Base-by-base conservation (phyloP, 1,140 invertebrate species). In the Glossosoma conforme region DNA sequence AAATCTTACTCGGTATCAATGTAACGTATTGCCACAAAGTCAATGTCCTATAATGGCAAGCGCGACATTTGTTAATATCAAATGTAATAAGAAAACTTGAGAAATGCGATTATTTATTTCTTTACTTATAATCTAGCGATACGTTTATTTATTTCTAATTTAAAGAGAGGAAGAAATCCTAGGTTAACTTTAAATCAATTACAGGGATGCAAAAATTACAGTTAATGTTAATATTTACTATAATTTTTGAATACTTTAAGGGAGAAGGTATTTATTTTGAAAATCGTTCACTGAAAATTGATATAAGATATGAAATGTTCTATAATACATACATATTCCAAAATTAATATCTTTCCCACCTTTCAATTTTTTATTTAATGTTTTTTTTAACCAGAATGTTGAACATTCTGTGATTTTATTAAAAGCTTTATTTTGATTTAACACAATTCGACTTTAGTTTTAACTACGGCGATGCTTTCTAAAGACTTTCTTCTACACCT, bases 51-150 rank as follows among this genome's bases (percentile, higher is more conserved):
- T 11, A 21, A 28, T 50, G 44, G 56, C 56, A 58, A 58, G 56
- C 56, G 44, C 56, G 44, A 58, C 46, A 58, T 53, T 53, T 43
- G 32, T 58, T 43, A 33, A 58, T 49, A 53, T 50, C 37, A 28
- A 43, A 38, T 57, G 51, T 47, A 32, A 36, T 52, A 38, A 47
- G 35, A 44, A 44, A 13, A 33, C 41, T 44, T 52, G 46, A 49
- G 47, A 25, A 44, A 37, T 44, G 40, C 42, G 37, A 47, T 49
- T 24, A 48, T n/a, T n/a, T n/a, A n/a, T n/a, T n/a, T n/a, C n/a
- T n/a, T n/a, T n/a, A n/a, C n/a, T n/a, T 44, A 38, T 44, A 41
- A 37, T 21, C 48, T 48, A 49, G 41, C 36, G 43, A 50, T 58
- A 58, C 37, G 44, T 49, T 45, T 45, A 45, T 45, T 37, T 19